These are phyloP conservation scores for Sphenodon punctatus DNA, from an alignment of 2,797 vertebrate genomes.

Conservation along the genomic window DNA sequence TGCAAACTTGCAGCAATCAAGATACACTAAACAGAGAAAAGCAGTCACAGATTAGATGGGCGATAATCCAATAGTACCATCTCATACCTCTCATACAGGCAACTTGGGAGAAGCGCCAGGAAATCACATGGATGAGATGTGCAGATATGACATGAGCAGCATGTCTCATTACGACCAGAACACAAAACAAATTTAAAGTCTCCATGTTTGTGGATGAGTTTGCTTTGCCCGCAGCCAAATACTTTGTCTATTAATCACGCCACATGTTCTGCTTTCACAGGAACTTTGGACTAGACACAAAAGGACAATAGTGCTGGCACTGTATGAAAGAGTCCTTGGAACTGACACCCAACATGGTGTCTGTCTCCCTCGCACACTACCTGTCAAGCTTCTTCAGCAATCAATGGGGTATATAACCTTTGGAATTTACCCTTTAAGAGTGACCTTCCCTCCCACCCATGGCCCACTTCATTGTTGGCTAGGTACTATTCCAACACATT, in stretches of 20 bases:
- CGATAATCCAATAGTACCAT: background rate
- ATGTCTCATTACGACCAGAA: background rate
- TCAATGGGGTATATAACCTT: background rate
- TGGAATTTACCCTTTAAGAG: constrained; percentile 24
- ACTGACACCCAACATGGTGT: background rate
- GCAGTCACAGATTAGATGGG: background rate
- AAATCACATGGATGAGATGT: background rate
- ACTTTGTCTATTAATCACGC: background rate
- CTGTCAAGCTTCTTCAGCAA: constrained; percentile 28
- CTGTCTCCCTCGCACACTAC: background rate
- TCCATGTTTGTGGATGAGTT: fast-evolving
- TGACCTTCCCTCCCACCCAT: background rate
- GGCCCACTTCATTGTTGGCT: background rate
- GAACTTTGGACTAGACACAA: constrained; percentile 2
- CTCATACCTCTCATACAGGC: background rate
- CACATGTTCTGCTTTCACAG: background rate
- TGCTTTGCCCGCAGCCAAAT: fast-evolving
- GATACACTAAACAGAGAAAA: fast-evolving
- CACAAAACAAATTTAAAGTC: background rate
- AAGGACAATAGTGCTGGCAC: constrained; percentile 16
- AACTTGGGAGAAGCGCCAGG: background rate
- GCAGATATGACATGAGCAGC: background rate
- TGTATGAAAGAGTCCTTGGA: background rate
- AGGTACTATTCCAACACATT: constrained; percentile 21
- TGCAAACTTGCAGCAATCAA: background rate